These are phyloP conservation scores for Andrena flavipes DNA, from an alignment of 2,888 invertebrate species.

Conservation along the genomic window DNA sequence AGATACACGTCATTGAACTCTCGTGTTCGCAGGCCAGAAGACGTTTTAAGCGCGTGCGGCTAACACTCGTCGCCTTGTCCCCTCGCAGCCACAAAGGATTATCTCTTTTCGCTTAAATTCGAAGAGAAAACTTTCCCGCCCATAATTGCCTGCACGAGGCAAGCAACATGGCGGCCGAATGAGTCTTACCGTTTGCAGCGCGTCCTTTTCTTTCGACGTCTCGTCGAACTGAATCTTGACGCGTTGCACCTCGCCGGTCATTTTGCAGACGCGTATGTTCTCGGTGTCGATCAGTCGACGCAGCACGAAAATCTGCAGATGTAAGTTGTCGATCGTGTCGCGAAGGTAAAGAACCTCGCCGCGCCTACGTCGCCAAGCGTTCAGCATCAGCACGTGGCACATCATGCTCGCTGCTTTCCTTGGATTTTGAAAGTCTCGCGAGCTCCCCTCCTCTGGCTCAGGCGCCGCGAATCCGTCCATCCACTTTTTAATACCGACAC, in stretches of 20 bases:
- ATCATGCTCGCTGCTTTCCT: slow-evolving; percentile 85
- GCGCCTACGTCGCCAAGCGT: slow-evolving; percentile 86
- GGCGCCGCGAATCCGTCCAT: slow-evolving; percentile 56
- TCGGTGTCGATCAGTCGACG: slow-evolving; percentile 87
- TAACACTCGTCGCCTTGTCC: neutral
- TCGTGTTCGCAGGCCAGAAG: slow-evolving; percentile 65
- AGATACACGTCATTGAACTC: slow-evolving; percentile 73
- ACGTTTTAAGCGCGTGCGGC: slow-evolving; percentile 9
- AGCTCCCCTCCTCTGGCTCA: slow-evolving; percentile 43
- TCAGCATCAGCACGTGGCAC: slow-evolving; percentile 85
- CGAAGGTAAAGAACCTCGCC: slow-evolving; percentile 85
- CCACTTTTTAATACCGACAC: slow-evolving; percentile 58
- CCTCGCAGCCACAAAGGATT: neutral
- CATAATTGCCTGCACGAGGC: no score
- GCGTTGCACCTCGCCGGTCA: slow-evolving; percentile 85
- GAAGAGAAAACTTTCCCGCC: no score
- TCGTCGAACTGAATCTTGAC: slow-evolving; percentile 85
- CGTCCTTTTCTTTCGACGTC: slow-evolving; percentile 84
- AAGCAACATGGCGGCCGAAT: no score
- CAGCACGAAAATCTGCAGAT: slow-evolving; percentile 87
- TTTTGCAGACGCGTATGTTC: slow-evolving; percentile 86
- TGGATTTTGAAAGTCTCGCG: slow-evolving; percentile 34
- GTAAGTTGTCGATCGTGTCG: slow-evolving; percentile 85
- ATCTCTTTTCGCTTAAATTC: neutral
- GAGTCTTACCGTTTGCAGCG: slow-evolving; percentile 80